Conservation (phyloP, 2,113 vertebrate genomes). For the Malurus cyaneus region DNA sequence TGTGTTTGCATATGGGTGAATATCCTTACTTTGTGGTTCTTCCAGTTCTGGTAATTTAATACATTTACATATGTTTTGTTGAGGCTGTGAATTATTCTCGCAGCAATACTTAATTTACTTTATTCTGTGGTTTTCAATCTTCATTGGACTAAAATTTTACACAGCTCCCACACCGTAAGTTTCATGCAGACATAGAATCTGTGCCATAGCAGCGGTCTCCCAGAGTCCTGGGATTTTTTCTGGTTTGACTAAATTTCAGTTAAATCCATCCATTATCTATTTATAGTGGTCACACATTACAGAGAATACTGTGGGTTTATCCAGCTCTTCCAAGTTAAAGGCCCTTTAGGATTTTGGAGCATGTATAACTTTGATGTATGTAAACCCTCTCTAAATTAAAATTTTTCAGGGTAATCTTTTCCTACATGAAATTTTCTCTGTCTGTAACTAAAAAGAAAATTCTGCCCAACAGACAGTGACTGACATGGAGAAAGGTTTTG, state of each 20-base stretch:
- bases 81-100: constrained; percentile 15
- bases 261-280: constrained; percentile 32
- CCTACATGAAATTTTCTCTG: constrained; percentile 4
- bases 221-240: background rate
- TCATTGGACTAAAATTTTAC: constrained; percentile 24
- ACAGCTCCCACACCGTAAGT: background rate
- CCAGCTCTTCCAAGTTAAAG: constrained; percentile 41
- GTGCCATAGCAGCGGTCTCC: background rate
- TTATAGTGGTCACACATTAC: constrained; percentile 19
- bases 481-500: background rate
- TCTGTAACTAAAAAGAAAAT: constrained; percentile 43
- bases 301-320: background rate
- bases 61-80: constrained; percentile 32
- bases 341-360: background rate
- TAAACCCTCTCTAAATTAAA: constrained; percentile 27
- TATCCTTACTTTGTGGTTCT: background rate
- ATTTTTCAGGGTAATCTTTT: constrained; percentile 47
- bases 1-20: background rate
- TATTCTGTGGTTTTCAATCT: constrained; percentile 11
- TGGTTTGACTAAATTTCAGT: constrained; percentile 22
- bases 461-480: constrained; percentile 5
- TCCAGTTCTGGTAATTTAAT: constrained; percentile 39
- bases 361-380: background rate
- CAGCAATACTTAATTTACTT: constrained; percentile 41
- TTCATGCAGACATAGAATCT: background rate